Evolutionary conservation across 2,888 invertebrate species (phyloP).

Genomic region (Cephus spinipes): DNA sequence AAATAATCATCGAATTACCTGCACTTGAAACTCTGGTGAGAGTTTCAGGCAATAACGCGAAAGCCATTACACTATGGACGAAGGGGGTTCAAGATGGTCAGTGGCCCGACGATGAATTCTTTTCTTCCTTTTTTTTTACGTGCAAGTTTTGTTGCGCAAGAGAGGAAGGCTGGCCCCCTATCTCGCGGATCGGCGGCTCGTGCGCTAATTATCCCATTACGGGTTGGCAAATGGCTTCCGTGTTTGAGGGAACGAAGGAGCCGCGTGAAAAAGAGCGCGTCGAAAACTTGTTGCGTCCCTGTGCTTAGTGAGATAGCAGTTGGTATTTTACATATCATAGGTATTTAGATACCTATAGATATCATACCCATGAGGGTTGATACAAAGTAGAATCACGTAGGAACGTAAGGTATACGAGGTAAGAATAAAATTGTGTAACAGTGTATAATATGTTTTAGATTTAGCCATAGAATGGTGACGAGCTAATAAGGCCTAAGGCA

Average conservation of each 20-base stretch:
- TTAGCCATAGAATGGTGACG: slow-evolving; percentile 10
- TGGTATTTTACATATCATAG: background rate
- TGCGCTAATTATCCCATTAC: slow-evolving; percentile 61
- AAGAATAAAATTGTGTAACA: slow-evolving; percentile 29
- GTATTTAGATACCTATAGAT: background rate
- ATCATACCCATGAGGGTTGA: background rate
- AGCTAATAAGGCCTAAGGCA: slow-evolving; percentile 52
- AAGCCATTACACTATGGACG: background rate
- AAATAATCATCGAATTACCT: background rate
- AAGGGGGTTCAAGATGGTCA: background rate
- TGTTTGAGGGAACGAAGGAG: slow-evolving; percentile 23
- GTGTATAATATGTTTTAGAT: background rate
- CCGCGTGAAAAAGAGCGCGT: slow-evolving; percentile 8
- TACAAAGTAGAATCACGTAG: background rate
- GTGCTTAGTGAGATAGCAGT: background rate
- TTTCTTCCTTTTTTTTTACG: background rate
- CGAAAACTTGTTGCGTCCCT: background rate
- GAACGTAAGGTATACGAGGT: slow-evolving; percentile 32
- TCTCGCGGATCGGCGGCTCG: slow-evolving; percentile 55
- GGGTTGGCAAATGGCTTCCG: slow-evolving; percentile 61
- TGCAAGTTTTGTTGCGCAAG: slow-evolving; percentile 2
- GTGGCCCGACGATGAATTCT: background rate
- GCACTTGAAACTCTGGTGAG: background rate
- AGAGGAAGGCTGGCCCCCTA: slow-evolving; percentile 35
- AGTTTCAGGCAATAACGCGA: background rate